These are phyloP conservation scores for Drosophila tropicalis DNA, from an alignment of 1,140 invertebrate genomes.

Conservation along the genomic window DNA sequence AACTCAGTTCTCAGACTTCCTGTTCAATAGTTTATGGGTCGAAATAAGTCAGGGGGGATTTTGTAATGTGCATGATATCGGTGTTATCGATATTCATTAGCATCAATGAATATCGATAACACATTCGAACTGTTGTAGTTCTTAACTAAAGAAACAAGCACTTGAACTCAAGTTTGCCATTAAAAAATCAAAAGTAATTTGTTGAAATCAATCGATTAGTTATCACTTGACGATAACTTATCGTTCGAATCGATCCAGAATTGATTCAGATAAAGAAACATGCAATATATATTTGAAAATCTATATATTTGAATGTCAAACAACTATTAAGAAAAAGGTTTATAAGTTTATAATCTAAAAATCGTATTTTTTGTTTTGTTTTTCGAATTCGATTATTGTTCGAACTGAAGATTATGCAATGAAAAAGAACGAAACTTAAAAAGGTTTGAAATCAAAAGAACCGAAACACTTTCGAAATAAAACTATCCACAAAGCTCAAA, in stretches of 20 bases:
- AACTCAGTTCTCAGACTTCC: background rate
- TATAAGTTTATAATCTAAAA: background rate
- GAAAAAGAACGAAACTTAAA: background rate
- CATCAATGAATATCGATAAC: background rate
- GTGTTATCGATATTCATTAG: background rate
- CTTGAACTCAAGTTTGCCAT: slow-evolving; percentile 2
- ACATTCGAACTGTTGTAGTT: background rate
- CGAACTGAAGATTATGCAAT: background rate
- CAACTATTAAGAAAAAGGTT: background rate
- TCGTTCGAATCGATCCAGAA: background rate
- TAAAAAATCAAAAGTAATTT: background rate
- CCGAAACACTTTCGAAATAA: background rate
- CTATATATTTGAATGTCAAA: background rate
- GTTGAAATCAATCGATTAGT: background rate
- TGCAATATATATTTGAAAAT: slow-evolving; percentile 2
- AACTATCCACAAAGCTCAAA: slow-evolving; percentile 31
- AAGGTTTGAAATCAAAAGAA: background rate
- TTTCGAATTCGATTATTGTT: background rate
- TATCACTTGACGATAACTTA: background rate
- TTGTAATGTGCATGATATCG: background rate
- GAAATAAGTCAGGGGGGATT: too few relatives aligned
- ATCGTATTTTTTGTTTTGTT: background rate
- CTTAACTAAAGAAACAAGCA: slow-evolving; percentile 3
- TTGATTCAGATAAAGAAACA: background rate
- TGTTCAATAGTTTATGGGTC: too few relatives aligned